Percentiles rank a stretch among this genome's conserved stretches.
phyloP scores from a whole-genome alignment of 2,888 invertebrate genomes.

The Sesia bembeciformis region DNA sequence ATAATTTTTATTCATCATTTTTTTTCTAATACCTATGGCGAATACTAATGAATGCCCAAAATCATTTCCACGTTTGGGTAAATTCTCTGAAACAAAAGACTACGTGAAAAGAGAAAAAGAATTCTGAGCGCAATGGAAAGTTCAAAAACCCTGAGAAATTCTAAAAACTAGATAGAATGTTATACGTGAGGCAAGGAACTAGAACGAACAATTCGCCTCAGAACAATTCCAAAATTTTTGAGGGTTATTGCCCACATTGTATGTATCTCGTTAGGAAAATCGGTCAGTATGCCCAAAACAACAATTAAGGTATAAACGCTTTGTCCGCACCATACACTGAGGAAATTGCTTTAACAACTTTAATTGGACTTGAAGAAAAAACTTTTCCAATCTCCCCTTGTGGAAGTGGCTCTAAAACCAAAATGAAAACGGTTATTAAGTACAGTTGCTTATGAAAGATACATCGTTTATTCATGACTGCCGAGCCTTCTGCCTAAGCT shows the following conservation, averaged over 20 bases:
- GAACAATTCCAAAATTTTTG: neutral
- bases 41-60: no score
- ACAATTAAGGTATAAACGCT: neutral
- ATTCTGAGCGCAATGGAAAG: no score
- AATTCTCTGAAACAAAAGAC: no score
- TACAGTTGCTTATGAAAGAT: constrained; percentile 30
- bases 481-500: neutral
- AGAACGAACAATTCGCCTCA: no score
- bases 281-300: neutral
- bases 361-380: constrained; percentile 68
- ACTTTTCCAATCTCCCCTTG: constrained; percentile 69
- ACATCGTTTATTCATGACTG: constrained; percentile 22
- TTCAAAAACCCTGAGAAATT: no score
- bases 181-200: no score
- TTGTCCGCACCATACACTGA: constrained; percentile 31
- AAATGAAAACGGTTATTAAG: constrained; percentile 50
- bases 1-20: no score
- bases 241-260: neutral
- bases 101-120: no score
- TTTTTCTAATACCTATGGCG: no score
- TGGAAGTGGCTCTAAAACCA: constrained; percentile 48
- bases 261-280: neutral
- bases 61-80: no score
- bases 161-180: no score
- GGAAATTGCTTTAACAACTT: constrained; percentile 69